These are phyloP conservation scores for Ptilonorhynchus violaceus DNA, from an alignment of 2,113 vertebrate genomes.

Conservation along the genomic window DNA sequence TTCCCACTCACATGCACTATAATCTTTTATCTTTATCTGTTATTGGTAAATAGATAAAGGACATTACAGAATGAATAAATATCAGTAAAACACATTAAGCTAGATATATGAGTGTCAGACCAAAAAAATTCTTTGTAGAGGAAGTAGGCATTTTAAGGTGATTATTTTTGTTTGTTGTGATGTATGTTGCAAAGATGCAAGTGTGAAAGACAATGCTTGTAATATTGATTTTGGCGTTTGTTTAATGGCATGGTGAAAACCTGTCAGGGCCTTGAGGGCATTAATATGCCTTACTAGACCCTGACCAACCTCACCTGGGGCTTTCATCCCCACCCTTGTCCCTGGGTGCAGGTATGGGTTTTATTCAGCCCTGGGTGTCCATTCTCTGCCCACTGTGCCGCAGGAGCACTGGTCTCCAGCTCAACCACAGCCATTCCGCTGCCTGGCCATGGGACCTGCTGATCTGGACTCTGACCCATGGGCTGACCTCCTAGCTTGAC, in stretches of 20 bases:
- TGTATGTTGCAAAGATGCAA: background rate
- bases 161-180: background rate
- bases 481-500: background rate
- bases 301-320: rapidly evolving
- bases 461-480: background rate
- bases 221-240: background rate
- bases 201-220: background rate
- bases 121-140: background rate
- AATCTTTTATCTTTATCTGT: background rate
- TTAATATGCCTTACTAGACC: background rate
- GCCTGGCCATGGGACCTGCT: background rate
- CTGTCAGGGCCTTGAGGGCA: background rate
- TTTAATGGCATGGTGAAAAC: background rate
- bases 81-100: background rate
- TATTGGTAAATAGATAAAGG: background rate
- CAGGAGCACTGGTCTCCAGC: background rate
- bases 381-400: background rate
- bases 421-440: background rate
- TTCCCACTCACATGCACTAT: background rate
- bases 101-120: background rate
- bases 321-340: background rate
- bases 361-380: background rate
- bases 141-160: background rate
- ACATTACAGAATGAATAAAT: background rate
- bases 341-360: background rate